Percentiles rank a stretch among this genome's conserved stretches.
phyloP scores from a whole-genome alignment of 2,113 vertebrate genomes.

The Corythoichthys intestinalis region DNA sequence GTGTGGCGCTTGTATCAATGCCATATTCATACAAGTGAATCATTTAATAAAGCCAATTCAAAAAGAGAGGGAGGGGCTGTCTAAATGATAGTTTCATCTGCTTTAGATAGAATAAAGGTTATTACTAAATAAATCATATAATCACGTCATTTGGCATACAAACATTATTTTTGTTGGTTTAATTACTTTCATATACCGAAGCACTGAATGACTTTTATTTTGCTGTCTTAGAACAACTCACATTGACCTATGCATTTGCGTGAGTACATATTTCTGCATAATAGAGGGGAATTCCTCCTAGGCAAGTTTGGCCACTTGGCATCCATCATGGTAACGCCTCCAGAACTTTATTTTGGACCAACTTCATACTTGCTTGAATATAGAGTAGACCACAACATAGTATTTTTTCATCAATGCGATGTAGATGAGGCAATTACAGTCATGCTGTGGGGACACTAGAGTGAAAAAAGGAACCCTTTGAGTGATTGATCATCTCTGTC shows the following conservation, averaged over 20 bases:
- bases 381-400: neutral
- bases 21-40: neutral
- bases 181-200: too few species aligned
- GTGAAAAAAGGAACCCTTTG: neutral
- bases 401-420: neutral
- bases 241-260: neutral
- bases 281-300: neutral
- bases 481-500: neutral
- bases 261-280: conserved; percentile 1
- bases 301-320: conserved; percentile 1
- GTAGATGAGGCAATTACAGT: neutral
- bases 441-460: neutral
- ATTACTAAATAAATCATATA: neutral
- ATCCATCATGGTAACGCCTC: neutral
- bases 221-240: neutral
- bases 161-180: too few species aligned
- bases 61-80: neutral
- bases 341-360: neutral
- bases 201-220: neutral
- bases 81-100: neutral
- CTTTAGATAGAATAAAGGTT: neutral
- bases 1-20: neutral
- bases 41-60: neutral
- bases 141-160: too few species aligned
- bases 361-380: conserved; percentile 5